These are phyloP conservation scores for Nasonia longicornis DNA, from an alignment of 1,140 invertebrate genomes.

Conservation along the genomic window DNA sequence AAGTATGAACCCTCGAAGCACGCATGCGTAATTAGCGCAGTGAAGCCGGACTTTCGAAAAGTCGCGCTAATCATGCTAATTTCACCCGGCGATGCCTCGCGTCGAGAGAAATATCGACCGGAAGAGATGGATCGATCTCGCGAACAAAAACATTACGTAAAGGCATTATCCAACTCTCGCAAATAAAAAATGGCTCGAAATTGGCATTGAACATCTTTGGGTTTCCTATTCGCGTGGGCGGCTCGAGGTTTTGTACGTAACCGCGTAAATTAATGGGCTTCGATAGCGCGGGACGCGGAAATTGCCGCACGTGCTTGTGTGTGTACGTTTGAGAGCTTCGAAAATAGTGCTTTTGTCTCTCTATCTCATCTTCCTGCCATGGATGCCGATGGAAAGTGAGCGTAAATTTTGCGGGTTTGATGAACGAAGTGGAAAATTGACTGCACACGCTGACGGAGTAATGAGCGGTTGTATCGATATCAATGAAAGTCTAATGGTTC, in stretches of 20 bases:
- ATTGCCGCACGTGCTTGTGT: background rate
- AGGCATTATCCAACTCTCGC: slow-evolving; percentile 11
- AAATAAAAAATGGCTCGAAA: background rate
- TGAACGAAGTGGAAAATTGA: background rate
- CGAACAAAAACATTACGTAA: slow-evolving; percentile 28
- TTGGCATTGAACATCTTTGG: slow-evolving; percentile 19
- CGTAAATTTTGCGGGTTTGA: background rate
- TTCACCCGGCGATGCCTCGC: background rate
- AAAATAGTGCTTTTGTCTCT: slow-evolving; percentile 10
- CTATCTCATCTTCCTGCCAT: no score
- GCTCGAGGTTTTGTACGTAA: background rate
- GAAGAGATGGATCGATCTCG: background rate
- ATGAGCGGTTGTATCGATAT: slow-evolving; percentile 1
- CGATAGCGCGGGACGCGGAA: slow-evolving; percentile 6
- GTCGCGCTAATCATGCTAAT: slow-evolving; percentile 11
- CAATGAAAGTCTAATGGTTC: background rate
- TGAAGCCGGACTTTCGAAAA: background rate
- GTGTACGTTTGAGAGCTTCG: background rate
- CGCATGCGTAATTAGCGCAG: background rate
- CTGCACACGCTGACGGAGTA: background rate
- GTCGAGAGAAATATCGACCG: slow-evolving; percentile 5
- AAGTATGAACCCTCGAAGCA: no score
- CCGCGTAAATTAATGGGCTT: slow-evolving; percentile 23
- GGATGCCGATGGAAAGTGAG: background rate
- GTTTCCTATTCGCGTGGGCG: slow-evolving; percentile 24